Evolutionary conservation across 1,140 invertebrate species (phyloP).

Genomic region (Mylabris phalerata): DNA sequence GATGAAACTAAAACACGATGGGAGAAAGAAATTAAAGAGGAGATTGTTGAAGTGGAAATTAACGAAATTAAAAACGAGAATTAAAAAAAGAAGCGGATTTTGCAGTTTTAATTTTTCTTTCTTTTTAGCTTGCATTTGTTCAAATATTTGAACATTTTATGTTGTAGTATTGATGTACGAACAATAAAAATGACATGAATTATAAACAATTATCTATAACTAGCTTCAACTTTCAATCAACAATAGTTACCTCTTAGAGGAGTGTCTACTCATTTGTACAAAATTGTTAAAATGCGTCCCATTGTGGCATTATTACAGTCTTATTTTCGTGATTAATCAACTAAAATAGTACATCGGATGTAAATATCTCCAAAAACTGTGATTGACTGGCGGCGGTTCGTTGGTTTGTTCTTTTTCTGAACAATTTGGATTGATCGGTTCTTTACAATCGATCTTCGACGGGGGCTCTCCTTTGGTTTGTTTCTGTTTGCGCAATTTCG

Average conservation of each 20-base stretch:
- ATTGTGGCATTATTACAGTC: background rate
- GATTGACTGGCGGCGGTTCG: slow-evolving; percentile 12
- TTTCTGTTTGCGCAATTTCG: background rate
- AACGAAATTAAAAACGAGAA: slow-evolving; percentile 11
- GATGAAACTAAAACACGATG: slow-evolving; percentile 36
- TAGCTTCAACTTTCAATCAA: too few species aligned
- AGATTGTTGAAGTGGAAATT: slow-evolving; percentile 9
- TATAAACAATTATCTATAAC: too few species aligned
- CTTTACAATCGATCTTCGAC: background rate
- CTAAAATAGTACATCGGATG: slow-evolving; percentile 36
- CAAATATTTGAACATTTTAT: background rate
- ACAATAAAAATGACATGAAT: too few species aligned
- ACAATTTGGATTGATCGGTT: background rate
- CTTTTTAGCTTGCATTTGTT: slow-evolving; percentile 7
- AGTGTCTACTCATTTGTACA: too few species aligned
- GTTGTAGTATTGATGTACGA: too few species aligned
- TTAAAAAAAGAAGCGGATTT: background rate
- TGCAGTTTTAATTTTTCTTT: background rate
- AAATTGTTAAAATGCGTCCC: too few species aligned
- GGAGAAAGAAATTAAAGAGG: slow-evolving; percentile 31
- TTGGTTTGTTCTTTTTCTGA: background rate
- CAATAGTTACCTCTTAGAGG: too few species aligned
- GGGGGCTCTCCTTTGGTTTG: background rate
- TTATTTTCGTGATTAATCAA: slow-evolving; percentile 7
- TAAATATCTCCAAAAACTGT: slow-evolving; percentile 34